These are phyloP conservation scores for Andrena flavipes DNA, from an alignment of 2,888 invertebrate species.

Conservation along the genomic window DNA sequence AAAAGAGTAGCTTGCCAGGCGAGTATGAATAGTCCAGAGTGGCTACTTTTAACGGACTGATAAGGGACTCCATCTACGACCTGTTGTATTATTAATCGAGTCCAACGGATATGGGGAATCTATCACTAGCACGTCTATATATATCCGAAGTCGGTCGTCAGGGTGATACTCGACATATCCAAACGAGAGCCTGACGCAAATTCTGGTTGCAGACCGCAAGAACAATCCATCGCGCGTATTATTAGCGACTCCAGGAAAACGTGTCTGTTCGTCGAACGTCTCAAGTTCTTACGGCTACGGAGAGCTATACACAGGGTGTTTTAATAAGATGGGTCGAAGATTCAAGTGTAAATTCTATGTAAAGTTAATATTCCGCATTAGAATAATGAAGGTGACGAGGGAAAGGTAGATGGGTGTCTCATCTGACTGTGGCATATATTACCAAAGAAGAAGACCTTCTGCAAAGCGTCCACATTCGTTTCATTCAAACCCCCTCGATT, in stretches of 20 bases:
- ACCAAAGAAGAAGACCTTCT: too few relatives aligned
- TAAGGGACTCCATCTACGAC: conserved; percentile 21
- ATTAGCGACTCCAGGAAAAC: background rate
- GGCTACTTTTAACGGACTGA: conserved; percentile 22
- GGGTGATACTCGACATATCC: background rate
- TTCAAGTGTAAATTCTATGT: too few relatives aligned
- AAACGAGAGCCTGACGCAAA: background rate
- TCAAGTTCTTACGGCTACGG: too few relatives aligned
- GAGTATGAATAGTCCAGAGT: conserved; percentile 29
- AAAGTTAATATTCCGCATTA: too few relatives aligned
- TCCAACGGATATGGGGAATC: background rate
- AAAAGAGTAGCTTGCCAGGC: conserved; percentile 5
- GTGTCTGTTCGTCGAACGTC: background rate
- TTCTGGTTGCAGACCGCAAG: background rate
- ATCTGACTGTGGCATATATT: too few relatives aligned
- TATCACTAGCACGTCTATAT: background rate
- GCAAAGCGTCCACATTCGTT: too few relatives aligned
- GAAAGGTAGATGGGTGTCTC: too few relatives aligned
- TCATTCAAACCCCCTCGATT: too few relatives aligned
- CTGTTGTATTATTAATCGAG: background rate
- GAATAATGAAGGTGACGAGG: too few relatives aligned
- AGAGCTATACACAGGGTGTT: background rate
- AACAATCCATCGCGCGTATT: conserved; percentile 1
- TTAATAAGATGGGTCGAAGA: too few relatives aligned
- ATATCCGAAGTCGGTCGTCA: background rate